Evolutionary conservation across 2,888 invertebrate species (phyloP).

Genomic region (Drosophila meridionalis): DNA sequence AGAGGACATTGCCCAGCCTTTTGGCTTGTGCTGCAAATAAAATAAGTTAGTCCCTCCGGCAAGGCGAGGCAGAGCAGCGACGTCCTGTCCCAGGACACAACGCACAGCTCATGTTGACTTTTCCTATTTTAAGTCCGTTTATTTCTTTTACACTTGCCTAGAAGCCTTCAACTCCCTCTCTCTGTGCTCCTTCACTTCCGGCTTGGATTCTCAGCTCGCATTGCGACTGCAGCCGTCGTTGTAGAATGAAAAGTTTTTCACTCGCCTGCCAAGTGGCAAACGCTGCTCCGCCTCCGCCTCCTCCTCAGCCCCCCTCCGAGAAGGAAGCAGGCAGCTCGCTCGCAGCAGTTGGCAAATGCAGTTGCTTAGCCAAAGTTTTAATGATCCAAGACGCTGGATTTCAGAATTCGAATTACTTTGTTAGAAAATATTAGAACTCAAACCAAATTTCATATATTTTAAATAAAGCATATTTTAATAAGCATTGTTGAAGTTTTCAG

Average conservation of each 20-base stretch:
- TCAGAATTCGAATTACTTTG: conserved; percentile 32
- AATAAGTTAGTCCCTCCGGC: conserved; percentile 70
- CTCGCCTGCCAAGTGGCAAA: conserved; percentile 66
- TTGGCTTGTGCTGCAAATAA: conserved; percentile 52
- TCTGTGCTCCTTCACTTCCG: conserved; percentile 37
- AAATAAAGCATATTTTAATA: background rate
- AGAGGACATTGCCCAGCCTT: conserved; percentile 43
- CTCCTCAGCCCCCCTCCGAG: too few species aligned
- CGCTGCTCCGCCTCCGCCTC: conserved; percentile 10
- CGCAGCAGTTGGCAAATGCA: conserved; percentile 43
- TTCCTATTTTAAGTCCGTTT: conserved; percentile 76
- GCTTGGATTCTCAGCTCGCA: conserved; percentile 28
- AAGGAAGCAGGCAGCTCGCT: background rate
- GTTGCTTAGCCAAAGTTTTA: conserved; percentile 71
- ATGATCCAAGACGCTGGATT: conserved; percentile 57
- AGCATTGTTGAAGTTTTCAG: background rate
- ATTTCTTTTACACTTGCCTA: conserved; percentile 75
- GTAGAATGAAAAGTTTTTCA: conserved; percentile 70
- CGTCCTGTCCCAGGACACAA: conserved; percentile 70
- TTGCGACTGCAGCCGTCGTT: conserved; percentile 48
- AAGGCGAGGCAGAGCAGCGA: conserved; percentile 24
- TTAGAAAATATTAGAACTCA: background rate
- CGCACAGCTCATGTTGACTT: conserved; percentile 76
- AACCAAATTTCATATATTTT: background rate
- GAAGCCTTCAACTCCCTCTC: conserved; percentile 1